Conservation (phyloP, 2,113 vertebrate species). For the Eulemur rufifrons region DNA sequence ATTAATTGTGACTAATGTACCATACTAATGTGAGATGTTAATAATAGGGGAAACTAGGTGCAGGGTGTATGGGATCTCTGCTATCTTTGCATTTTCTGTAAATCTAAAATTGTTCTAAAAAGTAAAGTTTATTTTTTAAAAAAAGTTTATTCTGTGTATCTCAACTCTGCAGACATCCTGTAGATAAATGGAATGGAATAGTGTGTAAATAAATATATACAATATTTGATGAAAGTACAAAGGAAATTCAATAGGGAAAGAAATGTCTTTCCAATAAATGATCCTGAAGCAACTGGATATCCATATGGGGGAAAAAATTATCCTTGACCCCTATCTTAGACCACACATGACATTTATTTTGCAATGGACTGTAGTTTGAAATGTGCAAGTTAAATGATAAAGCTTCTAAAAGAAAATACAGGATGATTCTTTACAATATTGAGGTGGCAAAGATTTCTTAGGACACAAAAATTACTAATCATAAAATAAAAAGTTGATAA, state of each 20-base stretch:
- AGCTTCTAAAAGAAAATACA: neutral
- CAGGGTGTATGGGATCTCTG: neutral
- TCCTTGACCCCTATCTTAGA: neutral
- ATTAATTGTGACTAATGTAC: neutral
- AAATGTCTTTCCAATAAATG: neutral
- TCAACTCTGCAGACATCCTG: neutral
- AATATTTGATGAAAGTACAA: neutral
- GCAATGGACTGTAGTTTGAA: neutral
- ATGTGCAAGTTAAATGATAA: neutral
- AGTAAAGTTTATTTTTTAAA: neutral
- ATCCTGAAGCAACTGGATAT: neutral
- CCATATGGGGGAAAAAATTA: neutral
- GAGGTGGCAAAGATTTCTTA: neutral
- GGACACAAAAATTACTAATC: neutral
- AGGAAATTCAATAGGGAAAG: neutral
- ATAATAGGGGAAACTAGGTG: too few species aligned
- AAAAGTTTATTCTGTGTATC: neutral
- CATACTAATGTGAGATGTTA: neutral
- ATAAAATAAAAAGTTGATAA: neutral
- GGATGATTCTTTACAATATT: neutral
- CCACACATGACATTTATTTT: neutral
- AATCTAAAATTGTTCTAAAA: neutral
- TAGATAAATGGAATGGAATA: neutral
- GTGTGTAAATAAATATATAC: neutral
- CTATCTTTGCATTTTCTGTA: neutral